phyloP scores from a whole-genome alignment of 2,113 vertebrate genomes.

The Diphyllodes magnificus region DNA sequence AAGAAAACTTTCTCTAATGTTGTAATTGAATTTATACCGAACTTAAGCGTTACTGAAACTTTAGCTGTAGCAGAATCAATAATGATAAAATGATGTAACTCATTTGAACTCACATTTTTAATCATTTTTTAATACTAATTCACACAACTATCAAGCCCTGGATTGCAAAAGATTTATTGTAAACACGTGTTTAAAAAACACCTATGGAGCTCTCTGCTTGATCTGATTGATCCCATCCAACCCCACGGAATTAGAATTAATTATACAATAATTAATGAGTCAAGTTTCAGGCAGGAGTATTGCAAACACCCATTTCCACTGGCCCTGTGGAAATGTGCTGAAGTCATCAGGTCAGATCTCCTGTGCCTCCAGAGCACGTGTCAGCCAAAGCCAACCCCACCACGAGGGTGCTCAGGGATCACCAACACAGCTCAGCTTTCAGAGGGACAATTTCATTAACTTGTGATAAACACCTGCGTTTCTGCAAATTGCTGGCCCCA shows the following conservation, averaged over 20 bases:
- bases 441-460: not conserved
- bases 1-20: not conserved
- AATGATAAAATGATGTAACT: not conserved
- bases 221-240: not conserved
- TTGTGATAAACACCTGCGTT: not conserved
- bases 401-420: not conserved
- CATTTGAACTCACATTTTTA: not conserved
- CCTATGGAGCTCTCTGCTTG: not conserved
- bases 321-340: not conserved
- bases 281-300: not conserved
- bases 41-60: not conserved
- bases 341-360: not conserved
- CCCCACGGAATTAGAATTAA: not conserved
- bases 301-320: not conserved
- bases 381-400: not conserved
- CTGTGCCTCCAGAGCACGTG: not conserved
- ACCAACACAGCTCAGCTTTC: not conserved
- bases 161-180: not conserved
- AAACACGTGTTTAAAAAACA: not conserved
- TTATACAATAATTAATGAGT: not conserved
- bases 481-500: not conserved
- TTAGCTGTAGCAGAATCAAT: not conserved
- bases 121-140: not conserved
- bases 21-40: not conserved
- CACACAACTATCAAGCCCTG: not conserved